Base-by-base conservation (phyloP, 2,113 vertebrate species). In the Daubentonia madagascariensis region DNA sequence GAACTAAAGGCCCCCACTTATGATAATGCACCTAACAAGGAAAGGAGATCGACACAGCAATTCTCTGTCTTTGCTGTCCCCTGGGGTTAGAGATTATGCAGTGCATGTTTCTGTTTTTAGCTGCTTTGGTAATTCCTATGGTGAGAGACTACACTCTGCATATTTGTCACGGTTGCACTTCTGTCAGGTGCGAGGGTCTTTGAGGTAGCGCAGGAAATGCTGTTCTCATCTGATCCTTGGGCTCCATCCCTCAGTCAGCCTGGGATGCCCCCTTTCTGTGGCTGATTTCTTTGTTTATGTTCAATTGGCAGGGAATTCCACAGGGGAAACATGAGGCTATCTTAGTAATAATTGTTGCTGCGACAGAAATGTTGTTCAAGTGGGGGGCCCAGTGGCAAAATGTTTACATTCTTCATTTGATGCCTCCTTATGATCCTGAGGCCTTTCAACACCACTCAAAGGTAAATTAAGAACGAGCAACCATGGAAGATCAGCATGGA, bases 81-180 rank as follows among this genome's bases (percentile, higher is more conserved):
- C 98, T 35, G 98, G 98, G 99, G 98, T 98, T 98, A 98, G 97
- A 98, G 98, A 99, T 99, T 99, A 98, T 98, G 97, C 98, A 97
- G 98, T 0, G 92, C 97, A 35, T 97, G 98, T 97, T 98, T 98
- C 98, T 98, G 98, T 98, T 99, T 99, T 99, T 99, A 99, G 98
- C 98, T 98, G 98, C 98, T 98, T 98, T 98, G 98, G 98, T 98
- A 98, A 98, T 98, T 98, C 98, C 98, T 98, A 92, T 97, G 98
- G 98, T 98, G 98, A 98, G 98, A 99, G 98, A 98, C 98, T 94
- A 97, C 85, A 68, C 98, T 98, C 95, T 98, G 98, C 97, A 97
- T 98, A 98, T 98, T 98, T 98, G 98, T 99, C 98, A 97, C 95
- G 97, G 97, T 98, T 97, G 97, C 98, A 97, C 98, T 98, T 97